These are phyloP conservation scores for Scaptomyza tumidula DNA, from an alignment of 2,888 invertebrate genomes.

Conservation along the genomic window DNA sequence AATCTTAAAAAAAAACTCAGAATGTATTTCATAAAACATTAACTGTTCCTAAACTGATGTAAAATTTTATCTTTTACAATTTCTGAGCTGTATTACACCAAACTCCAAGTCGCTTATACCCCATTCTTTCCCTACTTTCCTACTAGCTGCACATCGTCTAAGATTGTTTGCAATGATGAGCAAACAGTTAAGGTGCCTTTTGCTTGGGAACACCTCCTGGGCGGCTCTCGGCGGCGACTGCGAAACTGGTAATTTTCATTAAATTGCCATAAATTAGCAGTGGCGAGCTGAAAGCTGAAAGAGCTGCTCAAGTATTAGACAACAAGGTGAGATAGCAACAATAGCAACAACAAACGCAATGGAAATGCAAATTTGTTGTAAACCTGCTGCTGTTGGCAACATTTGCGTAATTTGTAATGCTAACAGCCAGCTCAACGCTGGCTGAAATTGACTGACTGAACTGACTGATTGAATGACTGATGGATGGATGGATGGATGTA, in stretches of 20 bases:
- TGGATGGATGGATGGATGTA: slow-evolving; percentile 41
- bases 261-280: slow-evolving; percentile 75
- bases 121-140: not conserved
- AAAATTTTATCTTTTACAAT: too few relatives aligned
- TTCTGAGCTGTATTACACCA: too few relatives aligned
- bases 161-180: slow-evolving; percentile 27
- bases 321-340: slow-evolving; percentile 61
- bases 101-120: not conserved
- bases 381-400: slow-evolving; percentile 56
- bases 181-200: slow-evolving; percentile 40
- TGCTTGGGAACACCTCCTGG: slow-evolving; percentile 47
- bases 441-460: slow-evolving; percentile 42
- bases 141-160: not conserved
- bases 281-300: slow-evolving; percentile 14
- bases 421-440: slow-evolving; percentile 52
- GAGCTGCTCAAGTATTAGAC: slow-evolving; percentile 55
- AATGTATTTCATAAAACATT: too few relatives aligned
- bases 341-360: slow-evolving; percentile 44
- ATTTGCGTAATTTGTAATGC: slow-evolving; percentile 72
- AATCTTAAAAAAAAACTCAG: too few relatives aligned
- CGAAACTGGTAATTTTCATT: slow-evolving; percentile 61
- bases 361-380: slow-evolving; percentile 57
- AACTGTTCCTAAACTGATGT: too few relatives aligned
- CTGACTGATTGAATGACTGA: slow-evolving; percentile 39
- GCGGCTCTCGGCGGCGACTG: slow-evolving; percentile 16